Conservation (phyloP, 2,797 vertebrate genomes). For the Merluccius polli region DNA sequence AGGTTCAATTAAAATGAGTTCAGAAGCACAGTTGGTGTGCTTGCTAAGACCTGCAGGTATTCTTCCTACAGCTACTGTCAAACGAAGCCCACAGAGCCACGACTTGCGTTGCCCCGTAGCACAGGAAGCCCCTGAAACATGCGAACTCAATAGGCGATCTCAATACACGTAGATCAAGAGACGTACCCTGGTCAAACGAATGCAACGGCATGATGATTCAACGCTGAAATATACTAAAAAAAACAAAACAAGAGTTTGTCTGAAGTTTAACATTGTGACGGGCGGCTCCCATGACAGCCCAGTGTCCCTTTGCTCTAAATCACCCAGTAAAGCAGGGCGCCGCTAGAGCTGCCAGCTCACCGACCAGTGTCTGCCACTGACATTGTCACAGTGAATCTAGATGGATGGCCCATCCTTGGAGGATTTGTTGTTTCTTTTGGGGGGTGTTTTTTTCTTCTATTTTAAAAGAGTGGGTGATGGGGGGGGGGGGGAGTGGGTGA, state of each 20-base stretch:
- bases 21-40: slow-evolving; percentile 36
- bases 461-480: neutral
- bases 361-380: slow-evolving; percentile 46
- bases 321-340: slow-evolving; percentile 46
- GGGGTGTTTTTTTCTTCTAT: neutral
- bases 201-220: neutral
- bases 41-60: slow-evolving; percentile 31
- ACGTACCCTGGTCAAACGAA: neutral
- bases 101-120: neutral
- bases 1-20: slow-evolving; percentile 2
- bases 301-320: slow-evolving; percentile 30
- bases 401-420: slow-evolving; percentile 57
- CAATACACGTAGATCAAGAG: neutral
- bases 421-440: slow-evolving; percentile 51
- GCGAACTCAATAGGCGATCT: no score
- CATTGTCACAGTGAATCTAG: slow-evolving; percentile 50
- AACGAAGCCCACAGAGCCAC: neutral
- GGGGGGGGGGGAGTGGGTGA: neutral
- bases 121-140: neutral
- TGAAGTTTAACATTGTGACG: slow-evolving; percentile 21
- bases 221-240: neutral
- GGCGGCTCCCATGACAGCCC: slow-evolving; percentile 25
- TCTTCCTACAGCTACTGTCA: neutral
- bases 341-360: slow-evolving; percentile 33
- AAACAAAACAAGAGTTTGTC: neutral